phyloP scores from a whole-genome alignment of 2,888 invertebrate species.

The Spilosoma lubricipeda region DNA sequence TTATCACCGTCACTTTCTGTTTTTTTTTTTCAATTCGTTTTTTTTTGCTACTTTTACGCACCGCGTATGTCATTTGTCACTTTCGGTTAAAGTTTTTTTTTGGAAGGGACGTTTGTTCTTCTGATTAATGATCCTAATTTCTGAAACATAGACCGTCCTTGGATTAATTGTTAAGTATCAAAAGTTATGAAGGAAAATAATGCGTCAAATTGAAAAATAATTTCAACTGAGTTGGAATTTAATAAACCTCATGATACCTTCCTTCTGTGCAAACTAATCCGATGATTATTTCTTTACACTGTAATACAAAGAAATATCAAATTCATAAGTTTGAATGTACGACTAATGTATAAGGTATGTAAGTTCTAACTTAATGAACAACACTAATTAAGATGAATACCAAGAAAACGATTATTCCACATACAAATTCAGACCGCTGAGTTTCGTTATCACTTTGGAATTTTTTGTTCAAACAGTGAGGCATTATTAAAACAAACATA shows the following conservation, averaged over 20 bases:
- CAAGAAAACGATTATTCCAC: conserved; percentile 40
- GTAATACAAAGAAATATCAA: neutral
- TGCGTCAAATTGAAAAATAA: neutral
- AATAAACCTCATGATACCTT: neutral
- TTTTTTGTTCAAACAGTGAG: conserved; percentile 74
- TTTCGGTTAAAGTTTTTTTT: neutral
- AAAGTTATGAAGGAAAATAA: neutral
- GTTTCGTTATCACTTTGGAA: conserved; percentile 70
- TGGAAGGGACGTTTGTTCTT: neutral
- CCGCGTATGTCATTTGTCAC: too few relatives aligned
- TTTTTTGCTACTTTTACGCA: too few relatives aligned
- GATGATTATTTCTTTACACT: neutral
- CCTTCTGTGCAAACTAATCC: neutral
- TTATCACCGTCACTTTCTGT: too few relatives aligned
- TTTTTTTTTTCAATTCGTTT: too few relatives aligned
- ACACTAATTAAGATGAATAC: conserved; percentile 19
- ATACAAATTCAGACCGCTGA: conserved; percentile 39
- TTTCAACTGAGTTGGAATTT: neutral
- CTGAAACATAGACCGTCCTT: neutral
- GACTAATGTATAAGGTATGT: neutral
- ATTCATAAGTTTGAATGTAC: neutral
- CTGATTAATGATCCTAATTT: neutral
- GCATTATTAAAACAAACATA: conserved; percentile 67
- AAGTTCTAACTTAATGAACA: neutral
- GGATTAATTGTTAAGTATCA: neutral